These are phyloP conservation scores for Drosophila sp. DNA, from an alignment of 1,140 invertebrate genomes.

Conservation along the genomic window DNA sequence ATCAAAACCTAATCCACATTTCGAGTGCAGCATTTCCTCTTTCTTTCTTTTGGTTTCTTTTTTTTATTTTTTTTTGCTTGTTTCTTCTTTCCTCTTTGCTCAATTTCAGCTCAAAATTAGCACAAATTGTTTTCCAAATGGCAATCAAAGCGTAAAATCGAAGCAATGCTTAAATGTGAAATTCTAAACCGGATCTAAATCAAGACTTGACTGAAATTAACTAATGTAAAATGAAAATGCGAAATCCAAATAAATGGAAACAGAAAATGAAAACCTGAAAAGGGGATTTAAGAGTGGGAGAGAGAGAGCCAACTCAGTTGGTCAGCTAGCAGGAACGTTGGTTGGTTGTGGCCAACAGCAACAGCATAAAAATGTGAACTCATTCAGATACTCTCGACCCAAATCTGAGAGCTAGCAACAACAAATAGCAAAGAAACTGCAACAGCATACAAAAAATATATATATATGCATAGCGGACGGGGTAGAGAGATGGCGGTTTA, in stretches of 20 bases:
- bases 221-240: conserved; percentile 53
- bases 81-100: conserved; percentile 17
- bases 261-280: conserved; percentile 4
- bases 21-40: conserved; percentile 6
- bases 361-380: conserved; percentile 48
- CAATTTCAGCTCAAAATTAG: conserved; percentile 38
- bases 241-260: conserved; percentile 33
- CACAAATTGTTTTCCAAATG: conserved; percentile 49
- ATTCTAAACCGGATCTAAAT: conserved; percentile 25
- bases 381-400: conserved; percentile 4
- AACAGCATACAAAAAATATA: conserved; percentile 6
- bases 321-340: neutral
- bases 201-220: conserved; percentile 4
- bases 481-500: neutral
- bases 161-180: conserved; percentile 25
- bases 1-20: conserved; percentile 18
- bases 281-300: neutral
- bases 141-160: conserved; percentile 33
- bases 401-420: conserved; percentile 13
- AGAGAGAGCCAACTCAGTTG: neutral
- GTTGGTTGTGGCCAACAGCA: neutral
- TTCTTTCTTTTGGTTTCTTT: neutral
- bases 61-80: neutral
- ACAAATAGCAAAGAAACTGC: conserved; percentile 11
- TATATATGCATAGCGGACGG: neutral